These are phyloP conservation scores for Drosophila robusta DNA, from an alignment of 2,888 invertebrate genomes.

Conservation along the genomic window DNA sequence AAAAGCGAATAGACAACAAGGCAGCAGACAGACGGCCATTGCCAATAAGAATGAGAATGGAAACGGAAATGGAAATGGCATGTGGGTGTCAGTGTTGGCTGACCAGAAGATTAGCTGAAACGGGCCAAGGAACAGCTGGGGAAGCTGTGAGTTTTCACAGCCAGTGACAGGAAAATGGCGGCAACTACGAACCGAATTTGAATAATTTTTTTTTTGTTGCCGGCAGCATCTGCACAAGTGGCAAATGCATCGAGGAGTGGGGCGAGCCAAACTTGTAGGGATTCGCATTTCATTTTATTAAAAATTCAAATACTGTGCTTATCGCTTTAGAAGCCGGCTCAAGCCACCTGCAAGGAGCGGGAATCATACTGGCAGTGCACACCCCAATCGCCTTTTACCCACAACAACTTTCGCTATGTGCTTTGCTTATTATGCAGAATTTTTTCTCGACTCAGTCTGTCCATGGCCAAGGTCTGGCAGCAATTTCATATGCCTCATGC, in stretches of 20 bases:
- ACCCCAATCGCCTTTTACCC: constrained; percentile 53
- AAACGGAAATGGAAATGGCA: constrained; percentile 20
- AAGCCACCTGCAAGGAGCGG: constrained; percentile 64
- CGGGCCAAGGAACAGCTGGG: constrained; percentile 26
- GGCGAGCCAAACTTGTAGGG: constrained; percentile 44
- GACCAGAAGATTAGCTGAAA: constrained; percentile 74
- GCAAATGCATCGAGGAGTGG: constrained; percentile 60
- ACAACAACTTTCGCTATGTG: constrained; percentile 64
- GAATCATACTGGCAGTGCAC: constrained; percentile 26
- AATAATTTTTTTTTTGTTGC: constrained; percentile 53
- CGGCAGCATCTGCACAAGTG: constrained; percentile 47
- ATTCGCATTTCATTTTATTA: constrained; percentile 79
- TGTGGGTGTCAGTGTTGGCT: constrained; percentile 48
- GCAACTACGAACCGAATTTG: constrained; percentile 65
- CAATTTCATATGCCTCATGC: constrained; percentile 69
- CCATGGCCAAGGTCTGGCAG: constrained; percentile 61
- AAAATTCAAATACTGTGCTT: constrained; percentile 81
- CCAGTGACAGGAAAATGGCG: constrained; percentile 74
- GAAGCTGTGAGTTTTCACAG: constrained; percentile 74
- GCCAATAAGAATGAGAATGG: constrained; percentile 9
- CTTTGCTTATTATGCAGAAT: constrained; percentile 73
- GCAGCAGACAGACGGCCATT: constrained; percentile 23
- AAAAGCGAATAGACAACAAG: constrained; percentile 70
- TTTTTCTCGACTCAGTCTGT: constrained; percentile 37
- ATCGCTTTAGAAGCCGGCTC: constrained; percentile 77